Conservation (phyloP, 2,797 vertebrate species). For the Gorsachius magnificus region DNA sequence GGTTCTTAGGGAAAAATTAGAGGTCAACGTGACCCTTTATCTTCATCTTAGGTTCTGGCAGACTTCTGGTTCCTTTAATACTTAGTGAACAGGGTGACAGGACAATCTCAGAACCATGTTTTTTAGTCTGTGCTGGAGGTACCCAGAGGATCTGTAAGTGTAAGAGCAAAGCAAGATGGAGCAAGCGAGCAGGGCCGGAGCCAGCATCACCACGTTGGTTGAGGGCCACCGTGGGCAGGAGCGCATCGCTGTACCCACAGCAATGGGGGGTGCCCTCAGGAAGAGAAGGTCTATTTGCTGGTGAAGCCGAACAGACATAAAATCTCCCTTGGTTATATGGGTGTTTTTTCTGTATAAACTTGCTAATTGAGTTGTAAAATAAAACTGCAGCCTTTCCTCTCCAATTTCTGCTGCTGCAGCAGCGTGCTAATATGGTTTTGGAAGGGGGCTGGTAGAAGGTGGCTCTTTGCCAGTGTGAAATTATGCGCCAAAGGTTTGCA, state of each 20-base stretch:
- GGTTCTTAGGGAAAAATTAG: background rate
- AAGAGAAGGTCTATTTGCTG: background rate
- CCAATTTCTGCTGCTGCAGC: constrained; percentile 67
- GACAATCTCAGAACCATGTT: background rate
- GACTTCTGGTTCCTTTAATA: background rate
- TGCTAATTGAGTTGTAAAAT: constrained; percentile 70
- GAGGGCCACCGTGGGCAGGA: background rate
- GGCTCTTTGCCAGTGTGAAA: constrained; percentile 39
- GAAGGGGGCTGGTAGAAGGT: constrained; percentile 52
- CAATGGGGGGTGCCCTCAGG: background rate
- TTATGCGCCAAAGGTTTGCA: background rate
- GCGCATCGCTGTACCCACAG: background rate
- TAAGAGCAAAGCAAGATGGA: background rate
- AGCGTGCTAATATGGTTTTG: constrained; percentile 63
- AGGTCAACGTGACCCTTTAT: background rate
- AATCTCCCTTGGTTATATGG: constrained; percentile 12
- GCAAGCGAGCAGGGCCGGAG: background rate
- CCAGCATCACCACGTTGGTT: rapidly evolving
- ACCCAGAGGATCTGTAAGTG: background rate
- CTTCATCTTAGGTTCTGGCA: background rate
- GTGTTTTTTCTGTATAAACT: constrained; percentile 56
- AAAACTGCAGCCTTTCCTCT: constrained; percentile 56
- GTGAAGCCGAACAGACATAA: background rate
- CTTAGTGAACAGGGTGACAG: background rate
- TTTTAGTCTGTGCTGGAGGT: background rate